Conservation (phyloP, 2,888 invertebrate species). For the Callosobruchus maculatus region DNA sequence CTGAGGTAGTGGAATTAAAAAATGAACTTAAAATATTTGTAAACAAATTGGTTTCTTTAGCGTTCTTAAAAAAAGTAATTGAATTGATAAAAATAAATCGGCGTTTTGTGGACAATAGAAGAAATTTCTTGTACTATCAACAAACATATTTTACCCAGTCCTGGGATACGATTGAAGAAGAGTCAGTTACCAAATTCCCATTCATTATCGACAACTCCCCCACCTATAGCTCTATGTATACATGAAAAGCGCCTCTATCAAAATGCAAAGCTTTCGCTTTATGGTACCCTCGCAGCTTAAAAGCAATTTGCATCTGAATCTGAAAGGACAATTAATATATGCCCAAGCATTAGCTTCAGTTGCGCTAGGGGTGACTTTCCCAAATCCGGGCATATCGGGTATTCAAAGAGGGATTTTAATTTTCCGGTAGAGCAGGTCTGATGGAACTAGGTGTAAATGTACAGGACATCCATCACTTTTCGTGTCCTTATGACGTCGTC, state of each 20-base stretch:
- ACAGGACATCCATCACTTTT: no score
- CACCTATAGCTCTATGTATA: not conserved
- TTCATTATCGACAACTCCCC: not conserved
- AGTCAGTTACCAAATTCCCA: not conserved
- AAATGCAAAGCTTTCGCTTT: not conserved
- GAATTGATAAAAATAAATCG: no score
- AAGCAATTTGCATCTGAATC: not conserved
- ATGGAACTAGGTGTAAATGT: not conserved
- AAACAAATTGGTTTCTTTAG: no score
- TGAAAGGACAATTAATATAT: not conserved
- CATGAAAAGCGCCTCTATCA: not conserved
- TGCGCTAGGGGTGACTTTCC: not conserved
- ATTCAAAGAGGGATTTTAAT: not conserved
- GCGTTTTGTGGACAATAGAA: no score
- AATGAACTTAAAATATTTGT: no score
- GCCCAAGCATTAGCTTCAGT: not conserved
- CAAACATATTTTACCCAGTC: no score
- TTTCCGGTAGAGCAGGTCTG: not conserved
- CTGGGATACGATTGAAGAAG: no score
- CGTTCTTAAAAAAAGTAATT: no score
- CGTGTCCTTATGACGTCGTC: no score
- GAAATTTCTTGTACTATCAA: no score
- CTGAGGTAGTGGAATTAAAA: no score
- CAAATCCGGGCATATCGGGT: not conserved
- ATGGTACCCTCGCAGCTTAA: not conserved